Percentiles rank a stretch among this genome's conserved stretches.
Evolutionary conservation across 2,797 vertebrate species (phyloP).

Genomic region (Arctocebus calabarensis): DNA sequence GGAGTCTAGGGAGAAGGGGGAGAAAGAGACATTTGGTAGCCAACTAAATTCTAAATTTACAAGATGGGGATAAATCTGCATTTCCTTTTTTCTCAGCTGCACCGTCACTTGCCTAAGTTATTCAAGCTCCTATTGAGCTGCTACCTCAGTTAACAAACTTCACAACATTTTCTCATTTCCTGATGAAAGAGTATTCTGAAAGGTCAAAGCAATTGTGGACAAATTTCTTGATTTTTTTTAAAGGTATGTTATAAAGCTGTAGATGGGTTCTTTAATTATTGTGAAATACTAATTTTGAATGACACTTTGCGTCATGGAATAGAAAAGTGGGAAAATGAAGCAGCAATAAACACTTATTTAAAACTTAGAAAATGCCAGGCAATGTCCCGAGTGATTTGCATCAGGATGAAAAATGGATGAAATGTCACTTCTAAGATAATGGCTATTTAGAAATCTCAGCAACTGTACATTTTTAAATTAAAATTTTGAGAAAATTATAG

Average conservation of each 20-base stretch:
- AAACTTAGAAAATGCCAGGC: background rate
- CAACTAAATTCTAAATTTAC: slow-evolving; percentile 67
- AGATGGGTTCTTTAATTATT: background rate
- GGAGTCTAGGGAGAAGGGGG: slow-evolving; percentile 27
- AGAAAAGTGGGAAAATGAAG: background rate
- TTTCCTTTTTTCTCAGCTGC: slow-evolving; percentile 51
- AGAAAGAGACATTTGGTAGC: slow-evolving; percentile 56
- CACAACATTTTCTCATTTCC: slow-evolving; percentile 2
- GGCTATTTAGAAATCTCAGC: background rate
- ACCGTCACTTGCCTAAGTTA: slow-evolving; percentile 50
- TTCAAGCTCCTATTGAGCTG: background rate
- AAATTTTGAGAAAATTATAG: slow-evolving; percentile 1
- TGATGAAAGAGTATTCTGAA: slow-evolving; percentile 22
- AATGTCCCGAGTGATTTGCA: background rate
- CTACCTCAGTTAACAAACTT: background rate
- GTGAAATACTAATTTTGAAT: background rate
- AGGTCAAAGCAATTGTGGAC: background rate
- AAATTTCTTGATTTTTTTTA: background rate
- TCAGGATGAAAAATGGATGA: background rate
- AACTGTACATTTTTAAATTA: background rate
- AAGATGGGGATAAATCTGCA: slow-evolving; percentile 8
- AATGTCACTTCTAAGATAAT: background rate
- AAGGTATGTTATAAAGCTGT: background rate
- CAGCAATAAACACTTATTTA: background rate
- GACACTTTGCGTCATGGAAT: background rate